Evolutionary conservation across 2,888 invertebrate species (phyloP).

Genomic region (Epinotia demarniana): DNA sequence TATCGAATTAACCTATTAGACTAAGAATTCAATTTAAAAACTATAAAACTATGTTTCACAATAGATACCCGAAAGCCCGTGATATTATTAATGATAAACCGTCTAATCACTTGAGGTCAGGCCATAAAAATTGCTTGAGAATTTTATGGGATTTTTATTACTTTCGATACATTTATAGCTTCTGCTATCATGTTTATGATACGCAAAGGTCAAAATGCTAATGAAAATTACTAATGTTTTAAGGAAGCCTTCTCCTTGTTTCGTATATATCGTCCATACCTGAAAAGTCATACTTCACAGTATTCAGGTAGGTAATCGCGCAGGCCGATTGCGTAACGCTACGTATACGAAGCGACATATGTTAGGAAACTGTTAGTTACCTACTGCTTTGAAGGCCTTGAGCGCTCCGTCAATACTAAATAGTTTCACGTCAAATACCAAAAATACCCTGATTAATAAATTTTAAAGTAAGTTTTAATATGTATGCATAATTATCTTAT

Average conservation of each 20-base stretch:
- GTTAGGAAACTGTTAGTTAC: not conserved
- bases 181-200: slow-evolving; percentile 31
- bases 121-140: slow-evolving; percentile 39
- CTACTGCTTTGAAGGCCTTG: not conserved
- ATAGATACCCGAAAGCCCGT: slow-evolving; percentile 17
- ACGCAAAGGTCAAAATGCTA: slow-evolving; percentile 23
- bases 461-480: not conserved
- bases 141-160: slow-evolving; percentile 39
- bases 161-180: slow-evolving; percentile 30
- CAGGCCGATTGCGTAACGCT: not conserved
- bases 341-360: too few species aligned
- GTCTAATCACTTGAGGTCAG: slow-evolving; percentile 12
- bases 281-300: not conserved
- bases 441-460: not conserved
- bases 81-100: slow-evolving; percentile 34
- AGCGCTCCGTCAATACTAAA: not conserved
- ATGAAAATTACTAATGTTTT: slow-evolving; percentile 4
- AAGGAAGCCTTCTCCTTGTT: not conserved
- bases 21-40: slow-evolving; percentile 30
- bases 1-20: slow-evolving; percentile 14
- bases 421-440: too few species aligned
- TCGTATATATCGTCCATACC: not conserved
- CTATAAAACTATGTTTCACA: slow-evolving; percentile 25
- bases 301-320: not conserved
- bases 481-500: not conserved